Percentiles rank a stretch among this genome's conserved stretches.
Conservation (phyloP, 2,113 vertebrate genomes). For the Cinclus mexicanus region DNA sequence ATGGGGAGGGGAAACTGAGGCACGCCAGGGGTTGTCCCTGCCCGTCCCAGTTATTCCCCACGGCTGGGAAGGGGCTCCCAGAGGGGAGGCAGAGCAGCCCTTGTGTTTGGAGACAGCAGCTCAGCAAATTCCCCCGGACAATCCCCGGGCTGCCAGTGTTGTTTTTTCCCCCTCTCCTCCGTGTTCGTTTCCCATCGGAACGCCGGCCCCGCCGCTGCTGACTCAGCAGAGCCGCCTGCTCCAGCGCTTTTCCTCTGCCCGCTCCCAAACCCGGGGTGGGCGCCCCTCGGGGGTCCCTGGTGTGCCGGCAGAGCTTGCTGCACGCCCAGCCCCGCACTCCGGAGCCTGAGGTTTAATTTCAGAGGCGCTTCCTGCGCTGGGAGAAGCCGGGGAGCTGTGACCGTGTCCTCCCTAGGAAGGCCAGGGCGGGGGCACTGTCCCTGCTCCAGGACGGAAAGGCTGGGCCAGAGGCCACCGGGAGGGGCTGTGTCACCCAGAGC, state of each 20-base stretch:
- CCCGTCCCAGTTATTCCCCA: accelerated
- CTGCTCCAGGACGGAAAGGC: background rate
- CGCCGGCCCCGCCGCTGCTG: conserved; percentile 9
- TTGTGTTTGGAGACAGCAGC: conserved; percentile 28
- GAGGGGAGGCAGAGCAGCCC: background rate
- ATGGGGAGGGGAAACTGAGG: background rate
- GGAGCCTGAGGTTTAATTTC: background rate
- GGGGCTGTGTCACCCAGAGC: background rate
- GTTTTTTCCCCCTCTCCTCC: conserved; percentile 34
- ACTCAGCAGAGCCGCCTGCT: conserved; percentile 13
- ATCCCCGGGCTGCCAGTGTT: conserved; percentile 27
- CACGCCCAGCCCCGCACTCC: accelerated
- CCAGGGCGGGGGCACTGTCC: background rate
- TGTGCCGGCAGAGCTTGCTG: background rate
- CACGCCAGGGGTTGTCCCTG: background rate
- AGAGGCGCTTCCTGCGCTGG: background rate
- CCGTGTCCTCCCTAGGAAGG: background rate
- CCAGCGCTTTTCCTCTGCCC: background rate
- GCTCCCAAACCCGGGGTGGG: background rate
- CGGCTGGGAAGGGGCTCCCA: background rate
- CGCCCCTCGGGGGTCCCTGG: background rate
- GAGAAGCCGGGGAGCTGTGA: background rate
- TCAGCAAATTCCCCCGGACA: conserved; percentile 61
- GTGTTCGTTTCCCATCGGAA: conserved; percentile 47
- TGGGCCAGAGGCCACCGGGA: background rate